These are phyloP conservation scores for Drosophila atroscutellata DNA, from an alignment of 2,888 invertebrate species.

Conservation along the genomic window DNA sequence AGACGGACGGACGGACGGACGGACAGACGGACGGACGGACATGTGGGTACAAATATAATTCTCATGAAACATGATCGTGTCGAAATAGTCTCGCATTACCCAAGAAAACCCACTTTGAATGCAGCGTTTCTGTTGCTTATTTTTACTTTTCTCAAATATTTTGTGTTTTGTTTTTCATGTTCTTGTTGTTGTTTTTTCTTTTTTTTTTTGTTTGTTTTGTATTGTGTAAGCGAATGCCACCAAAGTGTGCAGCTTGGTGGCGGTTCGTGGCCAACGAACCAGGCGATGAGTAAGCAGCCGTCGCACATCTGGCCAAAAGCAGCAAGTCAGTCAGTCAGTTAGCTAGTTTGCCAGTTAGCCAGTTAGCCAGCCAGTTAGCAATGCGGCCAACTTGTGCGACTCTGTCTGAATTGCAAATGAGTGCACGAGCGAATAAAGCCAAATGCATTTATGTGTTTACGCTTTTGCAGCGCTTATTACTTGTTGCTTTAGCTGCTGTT, in stretches of 20 bases:
- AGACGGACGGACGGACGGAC: background rate
- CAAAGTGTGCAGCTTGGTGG: slow-evolving; percentile 26
- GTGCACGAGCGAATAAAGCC: slow-evolving; percentile 54
- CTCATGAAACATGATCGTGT: slow-evolving; percentile 72
- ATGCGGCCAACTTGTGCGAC: slow-evolving; percentile 68
- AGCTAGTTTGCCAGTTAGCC: slow-evolving; percentile 24
- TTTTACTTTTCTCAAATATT: slow-evolving; percentile 11
- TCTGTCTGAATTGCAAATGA: slow-evolving; percentile 72
- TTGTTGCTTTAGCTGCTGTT: slow-evolving; percentile 6
- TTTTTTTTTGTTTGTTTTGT: background rate
- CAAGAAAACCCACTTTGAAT: slow-evolving; percentile 57
- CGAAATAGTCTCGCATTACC: slow-evolving; percentile 73
- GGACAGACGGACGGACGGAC: background rate
- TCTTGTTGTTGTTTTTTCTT: background rate
- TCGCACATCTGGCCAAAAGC: slow-evolving; percentile 16
- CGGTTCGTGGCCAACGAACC: slow-evolving; percentile 68
- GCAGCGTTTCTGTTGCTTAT: slow-evolving; percentile 27
- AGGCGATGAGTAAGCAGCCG: slow-evolving; percentile 68
- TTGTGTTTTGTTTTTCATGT: slow-evolving; percentile 11
- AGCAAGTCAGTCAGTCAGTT: slow-evolving; percentile 7
- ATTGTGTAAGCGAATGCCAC: slow-evolving; percentile 18
- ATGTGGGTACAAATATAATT: slow-evolving; percentile 48
- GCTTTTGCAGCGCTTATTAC: slow-evolving; percentile 11
- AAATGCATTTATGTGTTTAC: slow-evolving; percentile 47
- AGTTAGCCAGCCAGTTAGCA: slow-evolving; percentile 43